Evolutionary conservation across 2,113 vertebrate genomes (phyloP).

Genomic region (Plecotus auritus): DNA sequence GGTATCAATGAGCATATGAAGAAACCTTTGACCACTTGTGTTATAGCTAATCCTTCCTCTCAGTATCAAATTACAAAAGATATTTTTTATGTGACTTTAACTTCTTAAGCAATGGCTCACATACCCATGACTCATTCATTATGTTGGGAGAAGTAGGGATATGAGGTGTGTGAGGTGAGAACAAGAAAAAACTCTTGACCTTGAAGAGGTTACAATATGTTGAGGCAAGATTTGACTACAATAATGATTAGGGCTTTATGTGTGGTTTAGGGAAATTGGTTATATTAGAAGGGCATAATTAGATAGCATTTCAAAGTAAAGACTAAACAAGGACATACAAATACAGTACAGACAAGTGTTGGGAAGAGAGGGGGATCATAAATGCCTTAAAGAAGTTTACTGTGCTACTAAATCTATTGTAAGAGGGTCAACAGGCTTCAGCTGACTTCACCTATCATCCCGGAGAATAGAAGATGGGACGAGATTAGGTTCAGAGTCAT

Average conservation of each 20-base stretch:
- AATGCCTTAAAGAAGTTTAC: not conserved
- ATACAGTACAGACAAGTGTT: not conserved
- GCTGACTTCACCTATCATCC: not conserved
- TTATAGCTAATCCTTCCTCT: not conserved
- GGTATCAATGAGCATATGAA: not conserved
- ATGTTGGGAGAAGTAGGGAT: not conserved
- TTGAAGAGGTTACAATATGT: not conserved
- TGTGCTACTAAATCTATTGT: not conserved
- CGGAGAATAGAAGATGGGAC: not conserved
- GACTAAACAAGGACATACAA: conserved; percentile 15
- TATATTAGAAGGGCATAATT: not conserved
- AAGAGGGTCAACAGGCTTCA: not conserved
- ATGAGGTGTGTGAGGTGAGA: not conserved
- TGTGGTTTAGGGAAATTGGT: conserved; percentile 32
- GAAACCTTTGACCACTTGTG: not conserved
- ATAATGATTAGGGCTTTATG: not conserved
- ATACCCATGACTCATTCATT: not conserved
- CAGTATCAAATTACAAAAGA: not conserved
- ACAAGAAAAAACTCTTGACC: not conserved
- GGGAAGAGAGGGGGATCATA: not conserved
- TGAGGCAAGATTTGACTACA: not conserved
- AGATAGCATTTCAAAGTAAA: conserved; percentile 13
- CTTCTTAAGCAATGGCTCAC: not conserved
- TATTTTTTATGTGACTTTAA: not conserved
- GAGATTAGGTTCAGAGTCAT: not conserved